Conservation (phyloP, 2,797 vertebrate genomes). For the Hydrophis major region DNA sequence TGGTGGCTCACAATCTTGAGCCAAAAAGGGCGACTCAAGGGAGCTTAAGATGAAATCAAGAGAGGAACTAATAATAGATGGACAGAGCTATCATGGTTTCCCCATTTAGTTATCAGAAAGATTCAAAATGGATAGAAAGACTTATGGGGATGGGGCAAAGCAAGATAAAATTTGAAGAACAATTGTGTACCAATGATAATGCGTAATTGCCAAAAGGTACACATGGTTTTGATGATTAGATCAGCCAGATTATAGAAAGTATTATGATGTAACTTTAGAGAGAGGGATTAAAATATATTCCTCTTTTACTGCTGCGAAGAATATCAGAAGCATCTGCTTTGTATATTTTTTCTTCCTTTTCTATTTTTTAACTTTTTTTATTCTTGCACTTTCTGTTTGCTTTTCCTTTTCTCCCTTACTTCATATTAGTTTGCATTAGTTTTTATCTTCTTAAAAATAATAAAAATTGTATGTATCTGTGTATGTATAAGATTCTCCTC, state of each 20-base stretch:
- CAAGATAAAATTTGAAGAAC: background rate
- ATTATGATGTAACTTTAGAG: background rate
- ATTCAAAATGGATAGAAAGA: background rate
- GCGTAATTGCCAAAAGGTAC: background rate
- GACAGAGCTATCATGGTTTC: background rate
- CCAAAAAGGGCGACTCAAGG: background rate
- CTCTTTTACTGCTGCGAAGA: background rate
- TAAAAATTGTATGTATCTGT: background rate
- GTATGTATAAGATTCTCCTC: background rate
- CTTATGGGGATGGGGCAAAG: background rate
- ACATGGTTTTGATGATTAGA: background rate
- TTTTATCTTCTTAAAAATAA: background rate
- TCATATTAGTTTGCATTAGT: background rate
- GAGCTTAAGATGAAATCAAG: background rate
- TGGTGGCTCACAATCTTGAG: background rate
- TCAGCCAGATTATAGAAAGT: background rate
- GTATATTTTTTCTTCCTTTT: background rate
- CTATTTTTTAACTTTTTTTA: background rate
- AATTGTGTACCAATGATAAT: background rate
- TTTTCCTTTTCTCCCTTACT: background rate
- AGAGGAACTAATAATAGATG: background rate
- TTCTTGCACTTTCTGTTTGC: background rate
- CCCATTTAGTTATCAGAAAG: background rate
- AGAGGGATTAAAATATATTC: background rate
- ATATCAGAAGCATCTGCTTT: background rate